phyloP scores from a whole-genome alignment of 2,113 vertebrate genomes.

The Pogona vitticeps region DNA sequence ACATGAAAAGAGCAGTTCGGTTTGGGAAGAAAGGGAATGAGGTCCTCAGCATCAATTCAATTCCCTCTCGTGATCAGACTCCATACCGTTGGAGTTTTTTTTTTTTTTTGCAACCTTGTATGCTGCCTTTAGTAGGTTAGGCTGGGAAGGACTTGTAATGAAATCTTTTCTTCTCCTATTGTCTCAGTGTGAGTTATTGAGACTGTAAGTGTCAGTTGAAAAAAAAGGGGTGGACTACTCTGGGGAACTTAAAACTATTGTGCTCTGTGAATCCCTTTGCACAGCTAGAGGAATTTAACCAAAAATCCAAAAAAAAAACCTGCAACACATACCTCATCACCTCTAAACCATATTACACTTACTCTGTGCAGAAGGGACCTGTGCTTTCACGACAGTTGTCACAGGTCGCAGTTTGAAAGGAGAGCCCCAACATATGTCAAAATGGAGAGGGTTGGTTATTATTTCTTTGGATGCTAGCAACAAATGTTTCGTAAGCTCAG shows the following conservation, averaged over 20 bases:
- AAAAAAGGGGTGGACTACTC: too few species aligned
- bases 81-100: too few species aligned
- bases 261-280: too few species aligned
- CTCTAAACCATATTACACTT: constrained; percentile 16
- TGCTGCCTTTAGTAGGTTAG: too few species aligned
- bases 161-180: too few species aligned
- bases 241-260: too few species aligned
- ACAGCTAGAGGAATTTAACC: too few species aligned
- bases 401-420: not conserved
- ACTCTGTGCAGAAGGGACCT: constrained; percentile 47
- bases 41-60: not conserved
- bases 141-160: too few species aligned
- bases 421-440: constrained; percentile 46
- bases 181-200: too few species aligned
- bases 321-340: not conserved
- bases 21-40: too few species aligned
- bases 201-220: too few species aligned
- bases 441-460: constrained; percentile 25
- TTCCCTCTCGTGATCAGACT: not conserved
- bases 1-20: not conserved
- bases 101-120: too few species aligned
- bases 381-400: not conserved
- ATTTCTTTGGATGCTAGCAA: not conserved
- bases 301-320: not conserved
- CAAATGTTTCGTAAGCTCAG: constrained; percentile 48